These are phyloP conservation scores for Ambastaia sidthimunki DNA, from an alignment of 2,797 vertebrate genomes.

Conservation along the genomic window DNA sequence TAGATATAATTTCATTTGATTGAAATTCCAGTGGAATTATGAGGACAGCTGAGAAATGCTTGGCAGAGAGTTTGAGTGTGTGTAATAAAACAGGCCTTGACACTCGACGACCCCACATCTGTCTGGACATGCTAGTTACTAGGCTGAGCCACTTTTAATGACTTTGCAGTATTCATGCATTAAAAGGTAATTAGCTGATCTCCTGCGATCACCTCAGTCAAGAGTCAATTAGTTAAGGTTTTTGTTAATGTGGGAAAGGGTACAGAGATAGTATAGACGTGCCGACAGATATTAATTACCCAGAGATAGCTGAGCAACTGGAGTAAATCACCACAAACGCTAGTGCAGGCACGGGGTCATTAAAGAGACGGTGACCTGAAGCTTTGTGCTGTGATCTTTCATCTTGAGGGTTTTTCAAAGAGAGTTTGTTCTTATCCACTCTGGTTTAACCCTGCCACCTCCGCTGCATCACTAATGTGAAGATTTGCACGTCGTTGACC, in stretches of 20 bases:
- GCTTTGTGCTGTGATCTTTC: slow-evolving; percentile 10
- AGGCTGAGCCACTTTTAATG: slow-evolving; percentile 68
- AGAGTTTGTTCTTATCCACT: neutral
- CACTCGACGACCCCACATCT: slow-evolving; percentile 60
- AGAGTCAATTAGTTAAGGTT: slow-evolving; percentile 82
- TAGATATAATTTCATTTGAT: slow-evolving; percentile 26
- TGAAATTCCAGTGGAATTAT: slow-evolving; percentile 20
- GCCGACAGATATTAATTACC: slow-evolving; percentile 84
- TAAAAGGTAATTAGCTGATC: slow-evolving; percentile 79
- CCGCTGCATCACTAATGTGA: slow-evolving; percentile 63
- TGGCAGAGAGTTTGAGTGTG: slow-evolving; percentile 28
- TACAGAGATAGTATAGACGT: slow-evolving; percentile 63
- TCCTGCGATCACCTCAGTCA: slow-evolving; percentile 72
- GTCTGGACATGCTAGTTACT: slow-evolving; percentile 62
- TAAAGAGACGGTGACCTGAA: slow-evolving; percentile 19
- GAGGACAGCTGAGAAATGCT: slow-evolving; percentile 16
- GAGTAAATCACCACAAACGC: slow-evolving; percentile 29
- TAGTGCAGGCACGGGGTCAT: slow-evolving; percentile 14
- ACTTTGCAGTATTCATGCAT: slow-evolving; percentile 70
- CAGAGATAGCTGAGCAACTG: slow-evolving; percentile 33
- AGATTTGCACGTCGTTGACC: slow-evolving; percentile 70
- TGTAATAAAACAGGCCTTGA: slow-evolving; percentile 50
- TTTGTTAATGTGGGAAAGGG: slow-evolving; percentile 73
- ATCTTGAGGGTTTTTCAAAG: neutral
- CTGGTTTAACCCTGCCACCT: slow-evolving; percentile 16